Evolutionary conservation across 2,113 vertebrate genomes (phyloP).

Genomic region (Passer domesticus): DNA sequence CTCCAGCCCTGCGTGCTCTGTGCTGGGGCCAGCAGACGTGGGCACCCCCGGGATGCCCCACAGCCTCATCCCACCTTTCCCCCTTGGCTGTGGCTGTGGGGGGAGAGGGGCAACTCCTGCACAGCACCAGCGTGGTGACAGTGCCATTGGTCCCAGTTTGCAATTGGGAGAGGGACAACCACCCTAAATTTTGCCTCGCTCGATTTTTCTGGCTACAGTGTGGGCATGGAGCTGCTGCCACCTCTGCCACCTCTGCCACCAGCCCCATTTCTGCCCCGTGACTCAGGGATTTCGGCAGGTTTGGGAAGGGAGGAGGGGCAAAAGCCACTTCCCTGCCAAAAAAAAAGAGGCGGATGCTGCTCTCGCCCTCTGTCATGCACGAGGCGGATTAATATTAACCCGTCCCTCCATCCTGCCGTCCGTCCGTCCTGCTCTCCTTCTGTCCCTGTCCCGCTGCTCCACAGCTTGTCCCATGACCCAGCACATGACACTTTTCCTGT

Average conservation of each 20-base stretch:
- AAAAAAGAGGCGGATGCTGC: not conserved
- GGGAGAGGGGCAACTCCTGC: no score
- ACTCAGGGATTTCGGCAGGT: constrained; percentile 47
- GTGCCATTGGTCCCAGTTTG: not conserved
- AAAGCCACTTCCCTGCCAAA: constrained; percentile 20
- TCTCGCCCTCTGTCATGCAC: not conserved
- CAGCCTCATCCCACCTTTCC: not conserved
- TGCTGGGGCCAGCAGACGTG: fast-evolving
- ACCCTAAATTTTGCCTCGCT: not conserved
- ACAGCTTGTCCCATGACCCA: not conserved
- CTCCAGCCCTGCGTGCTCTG: not conserved
- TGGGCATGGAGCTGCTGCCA: not conserved
- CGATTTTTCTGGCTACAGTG: fast-evolving
- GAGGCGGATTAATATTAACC: constrained; percentile 10
- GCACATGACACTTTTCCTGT: constrained; percentile 6
- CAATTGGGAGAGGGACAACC: not conserved
- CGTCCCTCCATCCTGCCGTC: not conserved
- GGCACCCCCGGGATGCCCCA: fast-evolving
- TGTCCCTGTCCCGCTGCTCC: not conserved
- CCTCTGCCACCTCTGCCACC: fast-evolving
- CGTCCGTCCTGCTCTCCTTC: not conserved
- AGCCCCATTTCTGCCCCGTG: not conserved
- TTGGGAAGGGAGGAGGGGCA: not conserved
- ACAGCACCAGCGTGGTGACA: not conserved
- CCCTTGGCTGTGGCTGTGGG: not conserved